Evolutionary conservation across 2,888 invertebrate genomes (phyloP).

Genomic region (Pterostichus niger): DNA sequence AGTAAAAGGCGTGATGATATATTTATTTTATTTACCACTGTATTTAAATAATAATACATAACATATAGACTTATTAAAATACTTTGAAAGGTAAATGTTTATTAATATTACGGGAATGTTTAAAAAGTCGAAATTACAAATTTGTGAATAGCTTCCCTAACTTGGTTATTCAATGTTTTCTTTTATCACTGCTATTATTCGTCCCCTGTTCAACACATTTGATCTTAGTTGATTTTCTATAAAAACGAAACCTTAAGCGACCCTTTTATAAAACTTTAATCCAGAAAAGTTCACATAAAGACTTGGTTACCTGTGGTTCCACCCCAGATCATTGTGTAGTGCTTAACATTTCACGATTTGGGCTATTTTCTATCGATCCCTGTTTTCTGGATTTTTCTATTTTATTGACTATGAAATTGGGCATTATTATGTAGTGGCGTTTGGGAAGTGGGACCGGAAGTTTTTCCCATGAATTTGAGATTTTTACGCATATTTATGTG

Average conservation of each 20-base stretch:
- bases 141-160: conserved; percentile 2
- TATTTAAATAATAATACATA: too few relatives aligned
- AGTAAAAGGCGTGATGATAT: too few relatives aligned
- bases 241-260: conserved; percentile 35
- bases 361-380: conserved; percentile 53
- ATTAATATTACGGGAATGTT: neutral
- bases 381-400: conserved; percentile 58
- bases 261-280: conserved; percentile 37
- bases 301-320: conserved; percentile 28
- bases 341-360: conserved; percentile 36
- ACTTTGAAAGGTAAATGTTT: too few relatives aligned
- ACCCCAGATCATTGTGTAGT: conserved; percentile 43
- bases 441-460: conserved; percentile 53
- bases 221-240: conserved; percentile 24
- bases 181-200: conserved; percentile 5
- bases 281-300: conserved; percentile 44
- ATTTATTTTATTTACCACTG: too few relatives aligned
- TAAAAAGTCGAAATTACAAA: conserved; percentile 21
- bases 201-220: neutral
- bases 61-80: too few relatives aligned
- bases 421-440: conserved; percentile 29
- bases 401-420: conserved; percentile 64
- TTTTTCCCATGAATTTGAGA: conserved; percentile 34
- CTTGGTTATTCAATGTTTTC: neutral
- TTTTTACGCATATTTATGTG: neutral